phyloP scores from a whole-genome alignment of 2,888 invertebrate species.

The Coleophora flavipennella region DNA sequence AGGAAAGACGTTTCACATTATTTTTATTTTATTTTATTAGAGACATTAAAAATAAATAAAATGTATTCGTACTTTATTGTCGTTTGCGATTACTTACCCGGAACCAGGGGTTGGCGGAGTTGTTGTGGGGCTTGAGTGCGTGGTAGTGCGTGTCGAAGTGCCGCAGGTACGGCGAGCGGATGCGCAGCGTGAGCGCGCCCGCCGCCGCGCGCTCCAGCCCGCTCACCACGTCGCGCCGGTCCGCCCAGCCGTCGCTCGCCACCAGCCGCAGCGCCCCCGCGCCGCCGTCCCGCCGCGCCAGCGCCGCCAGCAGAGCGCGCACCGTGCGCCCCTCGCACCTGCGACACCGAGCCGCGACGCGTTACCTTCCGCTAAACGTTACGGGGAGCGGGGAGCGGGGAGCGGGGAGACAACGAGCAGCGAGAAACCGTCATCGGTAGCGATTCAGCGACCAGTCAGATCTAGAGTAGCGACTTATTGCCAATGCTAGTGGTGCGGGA shows the following conservation, averaged over 20 bases:
- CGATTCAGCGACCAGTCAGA: too few relatives aligned
- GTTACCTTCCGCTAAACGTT: too few relatives aligned
- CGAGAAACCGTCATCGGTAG: too few relatives aligned
- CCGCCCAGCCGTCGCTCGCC: conserved; percentile 80
- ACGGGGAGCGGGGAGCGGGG: too few relatives aligned
- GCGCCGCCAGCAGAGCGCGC: conserved; percentile 75
- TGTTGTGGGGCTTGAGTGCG: conserved; percentile 74
- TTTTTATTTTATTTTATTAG: too few relatives aligned
- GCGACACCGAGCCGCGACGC: conserved; percentile 73
- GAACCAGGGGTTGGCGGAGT: conserved; percentile 81
- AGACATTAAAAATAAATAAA: too few relatives aligned
- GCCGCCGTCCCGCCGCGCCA: conserved; percentile 68
- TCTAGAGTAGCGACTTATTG: too few relatives aligned
- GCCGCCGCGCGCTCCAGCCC: conserved; percentile 76
- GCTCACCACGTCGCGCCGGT: conserved; percentile 80
- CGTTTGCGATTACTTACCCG: conserved; percentile 29
- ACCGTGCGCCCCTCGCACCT: conserved; percentile 81
- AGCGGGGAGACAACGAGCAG: too few relatives aligned
- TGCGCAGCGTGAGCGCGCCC: conserved; percentile 81
- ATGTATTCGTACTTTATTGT: too few relatives aligned
- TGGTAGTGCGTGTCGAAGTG: conserved; percentile 80
- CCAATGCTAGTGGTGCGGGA: too few relatives aligned
- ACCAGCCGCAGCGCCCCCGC: conserved; percentile 73
- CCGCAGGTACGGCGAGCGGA: conserved; percentile 79
- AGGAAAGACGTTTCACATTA: too few relatives aligned